These are phyloP conservation scores for Drosophila testacea DNA, from an alignment of 2,888 invertebrate genomes.

Conservation along the genomic window DNA sequence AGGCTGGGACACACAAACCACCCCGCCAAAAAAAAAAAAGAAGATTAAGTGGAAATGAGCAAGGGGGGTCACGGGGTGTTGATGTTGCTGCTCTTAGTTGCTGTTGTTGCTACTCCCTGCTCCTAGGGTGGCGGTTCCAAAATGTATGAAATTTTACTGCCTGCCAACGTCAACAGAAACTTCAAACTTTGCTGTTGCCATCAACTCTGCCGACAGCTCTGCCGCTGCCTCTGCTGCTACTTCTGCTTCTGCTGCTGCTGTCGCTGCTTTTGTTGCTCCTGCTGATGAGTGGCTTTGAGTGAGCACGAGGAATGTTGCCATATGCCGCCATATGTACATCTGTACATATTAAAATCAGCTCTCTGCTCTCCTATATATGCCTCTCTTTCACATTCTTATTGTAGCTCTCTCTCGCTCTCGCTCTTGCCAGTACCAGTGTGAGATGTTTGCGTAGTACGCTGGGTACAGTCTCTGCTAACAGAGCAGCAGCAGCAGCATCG, in stretches of 20 bases:
- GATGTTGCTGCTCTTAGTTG: slow-evolving; percentile 35
- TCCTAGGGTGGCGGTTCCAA: slow-evolving; percentile 57
- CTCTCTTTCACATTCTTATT: slow-evolving; percentile 7
- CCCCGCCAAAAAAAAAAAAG: slow-evolving; percentile 46
- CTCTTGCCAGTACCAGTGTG: slow-evolving; percentile 11
- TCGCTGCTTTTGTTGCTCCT: slow-evolving; percentile 21
- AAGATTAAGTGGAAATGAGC: slow-evolving; percentile 54
- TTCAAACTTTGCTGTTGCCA: slow-evolving; percentile 49
- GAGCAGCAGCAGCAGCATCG: slow-evolving; percentile 51
- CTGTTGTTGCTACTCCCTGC: slow-evolving; percentile 20
- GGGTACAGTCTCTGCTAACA: slow-evolving; percentile 75
- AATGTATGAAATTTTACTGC: slow-evolving; percentile 69
- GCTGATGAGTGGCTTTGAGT: slow-evolving; percentile 57
- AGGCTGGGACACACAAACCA: slow-evolving; percentile 48
- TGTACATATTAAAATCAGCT: slow-evolving; percentile 46
- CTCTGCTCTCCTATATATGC: slow-evolving; percentile 37
- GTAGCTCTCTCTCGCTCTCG: slow-evolving; percentile 3
- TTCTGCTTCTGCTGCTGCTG: slow-evolving; percentile 23
- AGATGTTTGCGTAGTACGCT: slow-evolving; percentile 58
- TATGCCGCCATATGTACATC: slow-evolving; percentile 76
- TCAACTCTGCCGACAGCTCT: slow-evolving; percentile 3
- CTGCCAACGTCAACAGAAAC: slow-evolving; percentile 69
- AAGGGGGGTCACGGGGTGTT: slow-evolving; percentile 38
- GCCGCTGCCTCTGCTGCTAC: slow-evolving; percentile 21
- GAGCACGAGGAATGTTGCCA: slow-evolving; percentile 76